phyloP scores from a whole-genome alignment of 2,888 invertebrate species.

The Drosophila borealis region DNA sequence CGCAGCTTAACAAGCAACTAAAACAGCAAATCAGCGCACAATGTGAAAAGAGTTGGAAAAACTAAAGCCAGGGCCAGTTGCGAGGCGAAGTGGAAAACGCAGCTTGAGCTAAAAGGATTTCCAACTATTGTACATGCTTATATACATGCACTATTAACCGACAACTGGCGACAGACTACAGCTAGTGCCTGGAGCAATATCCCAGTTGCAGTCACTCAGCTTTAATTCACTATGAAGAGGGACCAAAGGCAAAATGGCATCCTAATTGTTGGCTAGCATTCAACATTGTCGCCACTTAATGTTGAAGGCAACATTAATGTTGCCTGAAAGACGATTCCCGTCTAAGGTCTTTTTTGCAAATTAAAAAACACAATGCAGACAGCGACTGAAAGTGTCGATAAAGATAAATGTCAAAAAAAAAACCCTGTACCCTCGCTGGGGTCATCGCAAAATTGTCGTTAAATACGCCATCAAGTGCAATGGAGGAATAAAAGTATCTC shows the following conservation, averaged over 20 bases:
- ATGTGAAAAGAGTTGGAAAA: slow-evolving; percentile 66
- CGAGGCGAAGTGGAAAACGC: slow-evolving; percentile 28
- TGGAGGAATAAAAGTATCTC: background rate
- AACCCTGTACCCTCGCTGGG: too few species aligned
- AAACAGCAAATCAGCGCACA: slow-evolving; percentile 71
- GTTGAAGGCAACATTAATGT: slow-evolving; percentile 21
- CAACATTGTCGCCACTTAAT: slow-evolving; percentile 25
- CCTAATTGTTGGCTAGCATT: slow-evolving; percentile 48
- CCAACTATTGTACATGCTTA: slow-evolving; percentile 8
- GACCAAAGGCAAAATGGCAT: slow-evolving; percentile 37
- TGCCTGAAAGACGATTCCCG: slow-evolving; percentile 7
- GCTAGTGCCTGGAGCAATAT: slow-evolving; percentile 18
- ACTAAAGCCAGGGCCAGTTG: slow-evolving; percentile 27
- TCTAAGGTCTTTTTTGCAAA: slow-evolving; percentile 1
- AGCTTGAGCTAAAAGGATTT: slow-evolving; percentile 61
- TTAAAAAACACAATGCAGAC: background rate
- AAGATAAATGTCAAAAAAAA: background rate
- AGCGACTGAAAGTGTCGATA: slow-evolving; percentile 12
- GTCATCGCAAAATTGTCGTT: background rate
- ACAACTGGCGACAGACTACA: slow-evolving; percentile 35
- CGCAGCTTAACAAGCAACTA: slow-evolving; percentile 71
- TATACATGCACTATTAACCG: slow-evolving; percentile 11
- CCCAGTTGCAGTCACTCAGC: slow-evolving; percentile 40
- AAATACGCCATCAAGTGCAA: background rate
- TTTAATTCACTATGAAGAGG: slow-evolving; percentile 33